phyloP scores from a whole-genome alignment of 2,888 invertebrate genomes.

The Apoda limacodes region DNA sequence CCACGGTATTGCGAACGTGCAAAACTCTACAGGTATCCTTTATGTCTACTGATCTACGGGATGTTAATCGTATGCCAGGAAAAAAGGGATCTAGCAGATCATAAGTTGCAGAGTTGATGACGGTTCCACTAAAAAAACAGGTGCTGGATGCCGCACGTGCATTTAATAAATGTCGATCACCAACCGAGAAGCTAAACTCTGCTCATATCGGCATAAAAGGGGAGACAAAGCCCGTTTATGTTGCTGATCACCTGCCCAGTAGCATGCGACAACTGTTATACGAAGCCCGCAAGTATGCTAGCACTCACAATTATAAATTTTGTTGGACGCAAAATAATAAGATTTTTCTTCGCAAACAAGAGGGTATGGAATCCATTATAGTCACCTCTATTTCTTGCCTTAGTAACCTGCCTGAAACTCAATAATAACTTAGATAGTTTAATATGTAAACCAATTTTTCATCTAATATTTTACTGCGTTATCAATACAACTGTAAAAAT shows the following conservation, averaged over 20 bases:
- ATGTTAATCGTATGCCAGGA: neutral
- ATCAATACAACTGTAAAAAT: too few species aligned
- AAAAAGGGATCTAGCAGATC: neutral
- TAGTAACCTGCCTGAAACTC: neutral
- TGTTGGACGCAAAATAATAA: neutral
- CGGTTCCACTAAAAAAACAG: neutral
- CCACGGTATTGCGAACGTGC: neutral
- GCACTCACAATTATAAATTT: neutral
- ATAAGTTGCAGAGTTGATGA: neutral
- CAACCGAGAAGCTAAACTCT: neutral
- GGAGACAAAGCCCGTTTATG: neutral
- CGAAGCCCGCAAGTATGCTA: neutral
- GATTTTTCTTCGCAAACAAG: neutral
- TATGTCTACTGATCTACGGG: neutral
- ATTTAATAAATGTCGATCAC: neutral
- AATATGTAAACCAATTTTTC: too few species aligned
- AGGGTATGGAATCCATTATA: neutral
- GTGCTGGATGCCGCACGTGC: neutral
- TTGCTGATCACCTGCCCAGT: neutral
- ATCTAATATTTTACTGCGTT: too few species aligned
- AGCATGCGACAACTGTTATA: neutral
- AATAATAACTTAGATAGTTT: neutral
- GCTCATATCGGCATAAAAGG: neutral
- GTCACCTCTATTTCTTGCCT: neutral
- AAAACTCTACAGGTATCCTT: neutral